A percentile compares a stretch with the other conserved stretches of the same genome.
phyloP scores from a whole-genome alignment of 2,113 vertebrate species.

The Climacteris rufus region DNA sequence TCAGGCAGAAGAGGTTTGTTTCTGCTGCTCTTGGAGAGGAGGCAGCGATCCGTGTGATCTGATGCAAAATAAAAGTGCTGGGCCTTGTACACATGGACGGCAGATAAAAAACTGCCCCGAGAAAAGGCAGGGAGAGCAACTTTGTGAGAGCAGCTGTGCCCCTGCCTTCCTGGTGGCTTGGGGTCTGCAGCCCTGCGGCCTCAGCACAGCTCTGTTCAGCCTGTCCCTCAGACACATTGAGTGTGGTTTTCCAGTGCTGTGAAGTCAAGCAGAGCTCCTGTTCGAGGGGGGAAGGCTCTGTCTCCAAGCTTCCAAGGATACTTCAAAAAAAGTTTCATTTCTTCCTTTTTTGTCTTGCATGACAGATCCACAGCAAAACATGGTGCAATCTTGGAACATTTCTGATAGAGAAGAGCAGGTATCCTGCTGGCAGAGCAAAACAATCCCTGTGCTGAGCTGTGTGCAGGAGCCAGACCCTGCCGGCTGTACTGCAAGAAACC shows the following conservation, averaged over 20 bases:
- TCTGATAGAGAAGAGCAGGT: neutral
- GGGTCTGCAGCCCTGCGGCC: neutral
- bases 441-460: neutral
- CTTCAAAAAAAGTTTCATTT: neutral
- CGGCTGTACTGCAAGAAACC: neutral
- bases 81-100: neutral
- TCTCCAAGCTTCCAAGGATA: neutral
- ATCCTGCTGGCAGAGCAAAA: neutral
- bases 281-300: neutral
- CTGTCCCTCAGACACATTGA: neutral
- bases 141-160: neutral
- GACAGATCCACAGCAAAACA: neutral
- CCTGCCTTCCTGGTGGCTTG: neutral
- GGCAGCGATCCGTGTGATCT: neutral
- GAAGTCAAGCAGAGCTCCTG: neutral
- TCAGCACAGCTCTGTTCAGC: neutral
- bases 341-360: neutral
- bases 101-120: neutral
- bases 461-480: neutral
- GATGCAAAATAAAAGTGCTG: neutral
- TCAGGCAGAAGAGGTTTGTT: neutral
- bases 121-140: neutral
- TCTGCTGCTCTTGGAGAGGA: rapidly evolving
- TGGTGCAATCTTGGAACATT: neutral
- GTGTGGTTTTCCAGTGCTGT: neutral